Base-by-base conservation (phyloP, 2,888 invertebrate species). In the Drosophila algonquin region DNA sequence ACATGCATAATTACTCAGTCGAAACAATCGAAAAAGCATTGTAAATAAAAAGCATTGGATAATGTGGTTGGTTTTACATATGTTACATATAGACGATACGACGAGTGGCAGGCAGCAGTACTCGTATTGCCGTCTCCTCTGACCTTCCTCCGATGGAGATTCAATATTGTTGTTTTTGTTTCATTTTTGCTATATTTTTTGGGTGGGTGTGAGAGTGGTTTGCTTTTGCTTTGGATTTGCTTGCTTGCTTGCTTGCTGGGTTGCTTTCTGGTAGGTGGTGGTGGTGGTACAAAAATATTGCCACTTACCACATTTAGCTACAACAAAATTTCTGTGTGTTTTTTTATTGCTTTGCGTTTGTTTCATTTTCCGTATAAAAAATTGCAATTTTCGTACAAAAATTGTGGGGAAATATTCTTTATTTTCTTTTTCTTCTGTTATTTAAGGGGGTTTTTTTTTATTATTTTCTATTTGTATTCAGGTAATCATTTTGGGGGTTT, bases 241-340 rank as follows among this genome's bases (percentile, higher is more conserved):
- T 52, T 30, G 14, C 18, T 47, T 55, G 59, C 30, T 63, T 59
- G 50, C 35, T 48, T 18, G 24, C 6, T 24, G 24, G 24, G 27
- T 63, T 27, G 51, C 18, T 65, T 61, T 59, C 64, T 52, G 63
- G 54, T 63, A 69, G 70, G 75, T 73, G 59, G 59, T 74, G 70
- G 75, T 73, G 59, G 59, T 74, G 48, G 51, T 80, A 80, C 73
- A 79, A 85, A 80, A 85, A 76, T 73, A 12, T 87, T 79, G 77
- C 81, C 89, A 89, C 89, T 89, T 89, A 89, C 89, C 89, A 89
- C 82, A 61, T 70, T 72, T 60, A 62, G 16, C 75, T 75, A 75
- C 70, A 75, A 70, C 53, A 79, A 64, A 76, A 63, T 69, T 46
- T 44, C 51, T 48, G 64, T 64, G 53, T 50, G 53, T 40, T 21